Percentiles rank a stretch among this genome's conserved stretches.
phyloP scores from a whole-genome alignment of 2,797 vertebrate species.

The Pangasius larnaudii region DNA sequence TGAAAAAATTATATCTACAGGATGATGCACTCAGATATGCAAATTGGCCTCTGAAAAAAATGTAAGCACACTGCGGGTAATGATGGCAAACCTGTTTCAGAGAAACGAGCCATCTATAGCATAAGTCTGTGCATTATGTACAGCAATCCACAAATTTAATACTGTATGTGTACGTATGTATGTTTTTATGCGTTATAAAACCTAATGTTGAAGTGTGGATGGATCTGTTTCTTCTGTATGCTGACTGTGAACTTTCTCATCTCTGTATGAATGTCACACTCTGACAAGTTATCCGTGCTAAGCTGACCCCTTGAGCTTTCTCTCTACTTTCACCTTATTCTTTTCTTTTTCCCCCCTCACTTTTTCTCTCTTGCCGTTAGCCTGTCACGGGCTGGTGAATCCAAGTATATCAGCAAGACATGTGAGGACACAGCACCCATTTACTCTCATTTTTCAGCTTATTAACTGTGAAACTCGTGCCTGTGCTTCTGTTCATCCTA shows the following conservation, averaged over 20 bases:
- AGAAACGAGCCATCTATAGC: not conserved
- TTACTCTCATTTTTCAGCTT: conserved; percentile 55
- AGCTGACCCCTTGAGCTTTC: conserved; percentile 36
- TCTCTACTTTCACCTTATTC: conserved; percentile 18
- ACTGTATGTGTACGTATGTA: too few relatives aligned
- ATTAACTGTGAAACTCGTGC: conserved; percentile 39
- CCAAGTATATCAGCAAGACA: conserved; percentile 53
- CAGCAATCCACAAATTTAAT: not conserved
- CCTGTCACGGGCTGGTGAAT: conserved; percentile 45
- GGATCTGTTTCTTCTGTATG: conserved; percentile 18
- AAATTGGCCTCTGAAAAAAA: too few relatives aligned
- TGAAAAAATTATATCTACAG: not conserved
- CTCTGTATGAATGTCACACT: conserved; percentile 62
- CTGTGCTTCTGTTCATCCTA: conserved; percentile 41
- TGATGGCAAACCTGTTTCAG: conserved; percentile 3
- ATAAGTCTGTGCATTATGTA: not conserved
- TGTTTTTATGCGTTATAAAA: not conserved
- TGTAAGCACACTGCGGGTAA: not conserved
- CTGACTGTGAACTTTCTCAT: conserved; percentile 57
- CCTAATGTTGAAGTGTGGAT: conserved; percentile 19
- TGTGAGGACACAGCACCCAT: conserved; percentile 36
- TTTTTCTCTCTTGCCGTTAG: conserved; percentile 51
- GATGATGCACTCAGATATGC: not conserved
- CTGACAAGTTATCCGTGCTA: conserved; percentile 19
- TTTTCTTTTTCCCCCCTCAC: conserved; percentile 46